phyloP scores from a whole-genome alignment of 1,140 invertebrate species.

The Aphaenogaster floridana region DNA sequence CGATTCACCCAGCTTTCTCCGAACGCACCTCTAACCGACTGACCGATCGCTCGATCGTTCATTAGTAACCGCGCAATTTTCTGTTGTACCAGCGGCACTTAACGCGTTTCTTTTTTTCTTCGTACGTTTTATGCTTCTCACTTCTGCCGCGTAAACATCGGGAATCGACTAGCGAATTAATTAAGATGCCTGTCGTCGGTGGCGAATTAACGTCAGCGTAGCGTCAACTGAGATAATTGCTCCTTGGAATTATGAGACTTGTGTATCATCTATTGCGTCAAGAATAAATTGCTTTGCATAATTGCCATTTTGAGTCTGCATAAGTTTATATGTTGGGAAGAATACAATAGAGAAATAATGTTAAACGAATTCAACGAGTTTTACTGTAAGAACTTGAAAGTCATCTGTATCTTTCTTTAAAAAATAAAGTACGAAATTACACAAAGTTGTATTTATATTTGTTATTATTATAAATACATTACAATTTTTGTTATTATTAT shows the following conservation, averaged over 20 bases:
- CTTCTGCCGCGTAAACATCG: not conserved
- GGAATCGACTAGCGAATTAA: not conserved
- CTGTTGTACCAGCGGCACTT: not conserved
- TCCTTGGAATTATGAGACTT: not conserved
- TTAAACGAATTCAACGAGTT: not conserved
- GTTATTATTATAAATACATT: too few species aligned
- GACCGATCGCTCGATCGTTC: conserved; percentile 30
- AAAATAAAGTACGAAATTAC: not conserved
- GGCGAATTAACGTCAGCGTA: not conserved
- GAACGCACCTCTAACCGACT: conserved; percentile 43
- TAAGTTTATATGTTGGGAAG: not conserved
- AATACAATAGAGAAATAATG: not conserved
- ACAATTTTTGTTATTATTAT: not conserved
- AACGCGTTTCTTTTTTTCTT: not conserved
- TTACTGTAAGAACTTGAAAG: not conserved
- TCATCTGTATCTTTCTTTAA: not conserved
- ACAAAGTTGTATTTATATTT: not conserved
- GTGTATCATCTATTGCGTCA: not conserved
- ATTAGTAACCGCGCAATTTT: not conserved
- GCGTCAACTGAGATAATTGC: not conserved
- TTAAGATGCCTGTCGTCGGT: not conserved
- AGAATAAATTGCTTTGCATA: conserved; percentile 30
- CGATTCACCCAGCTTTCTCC: conserved; percentile 72
- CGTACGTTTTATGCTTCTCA: not conserved
- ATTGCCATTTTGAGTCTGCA: not conserved